Percentiles rank a stretch among this genome's conserved stretches.
Evolutionary conservation across 2,888 invertebrate species (phyloP).

Genomic region (Dimorphilus gyrociliatus): DNA sequence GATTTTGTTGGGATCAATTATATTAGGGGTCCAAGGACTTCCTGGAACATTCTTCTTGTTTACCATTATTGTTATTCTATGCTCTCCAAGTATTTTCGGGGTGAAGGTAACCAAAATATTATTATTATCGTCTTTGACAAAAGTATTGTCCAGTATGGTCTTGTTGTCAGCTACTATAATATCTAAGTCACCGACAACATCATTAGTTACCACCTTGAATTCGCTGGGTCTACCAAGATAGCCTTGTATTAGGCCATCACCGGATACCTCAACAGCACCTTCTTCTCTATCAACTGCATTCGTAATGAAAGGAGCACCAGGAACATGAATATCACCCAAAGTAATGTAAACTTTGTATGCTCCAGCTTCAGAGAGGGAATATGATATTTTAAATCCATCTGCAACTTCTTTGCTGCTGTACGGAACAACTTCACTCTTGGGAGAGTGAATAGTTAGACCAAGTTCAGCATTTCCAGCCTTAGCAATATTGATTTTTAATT

Average conservation of each 20-base stretch:
- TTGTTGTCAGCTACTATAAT: no score
- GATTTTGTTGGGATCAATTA: conserved; percentile 56
- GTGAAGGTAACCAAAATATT: no score
- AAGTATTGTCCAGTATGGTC: no score
- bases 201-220: conserved; percentile 43
- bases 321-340: conserved; percentile 45
- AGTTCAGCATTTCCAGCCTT: conserved; percentile 79
- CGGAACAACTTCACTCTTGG: conserved; percentile 59
- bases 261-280: conserved; percentile 46
- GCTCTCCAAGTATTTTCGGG: no score
- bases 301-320: no score
- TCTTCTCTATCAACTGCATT: no score
- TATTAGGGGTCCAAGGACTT: conserved; percentile 64
- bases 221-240: conserved; percentile 40
- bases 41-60: no score
- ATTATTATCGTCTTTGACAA: no score
- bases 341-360: no score
- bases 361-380: conserved; percentile 71
- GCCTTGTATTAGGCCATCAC: conserved; percentile 43
- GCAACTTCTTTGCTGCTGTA: conserved; percentile 47
- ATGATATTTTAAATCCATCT: conserved; percentile 46
- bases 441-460: conserved; percentile 68
- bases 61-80: no score
- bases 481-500: no score
- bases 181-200: conserved; percentile 40